Evolutionary conservation across 2,797 vertebrate species (phyloP), one percentile per base, ranked within the genome.

Genomic region (Gadopsis bispinosus): DNA sequence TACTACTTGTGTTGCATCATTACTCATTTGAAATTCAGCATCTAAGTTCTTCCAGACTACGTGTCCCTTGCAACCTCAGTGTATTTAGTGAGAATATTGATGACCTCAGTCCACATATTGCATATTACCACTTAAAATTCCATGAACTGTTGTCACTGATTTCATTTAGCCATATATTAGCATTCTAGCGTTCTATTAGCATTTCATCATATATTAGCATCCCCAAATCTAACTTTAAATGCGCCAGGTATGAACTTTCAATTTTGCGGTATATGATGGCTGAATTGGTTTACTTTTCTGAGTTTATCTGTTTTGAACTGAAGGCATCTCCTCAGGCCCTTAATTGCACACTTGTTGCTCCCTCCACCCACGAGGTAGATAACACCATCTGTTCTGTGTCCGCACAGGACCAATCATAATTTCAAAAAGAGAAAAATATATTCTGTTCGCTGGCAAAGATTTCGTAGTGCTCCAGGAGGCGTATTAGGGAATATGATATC

Each of bases 291-390:
- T 84, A 60, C 75, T 66, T 83, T 79, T 55, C 65, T 0, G 37
- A 80, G 64, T 75, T 62, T 69, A 69, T 69, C 43, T 65, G 73
- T 84, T 84, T 75, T 77, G 75, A 90, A 83, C 72, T 64, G 70
- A 74, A 75, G 50, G 62, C 75, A 75, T 83, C 74, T 91, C 80
- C 67, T 92, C 80, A n/a, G 89, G 69, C 63, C 77, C 83, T 88
- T 94, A 94, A 94, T 95, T 95, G 92, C 86, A 93, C 91, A 92
- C 89, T 91, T 94, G 93, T 92, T 92, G 93, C 90, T 85, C 51
- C 81, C 64, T 77, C 75, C 79, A 63, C 81, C 73, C 82, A 54
- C 1, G 71, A 85, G 80, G 78, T 71, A 76, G 77, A 90, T 72
- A 82, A 83, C 85, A 87, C 92, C 95, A 95, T 95, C 94, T 96